phyloP scores from a whole-genome alignment of 2,888 invertebrate genomes.

The Sipha maydis region DNA sequence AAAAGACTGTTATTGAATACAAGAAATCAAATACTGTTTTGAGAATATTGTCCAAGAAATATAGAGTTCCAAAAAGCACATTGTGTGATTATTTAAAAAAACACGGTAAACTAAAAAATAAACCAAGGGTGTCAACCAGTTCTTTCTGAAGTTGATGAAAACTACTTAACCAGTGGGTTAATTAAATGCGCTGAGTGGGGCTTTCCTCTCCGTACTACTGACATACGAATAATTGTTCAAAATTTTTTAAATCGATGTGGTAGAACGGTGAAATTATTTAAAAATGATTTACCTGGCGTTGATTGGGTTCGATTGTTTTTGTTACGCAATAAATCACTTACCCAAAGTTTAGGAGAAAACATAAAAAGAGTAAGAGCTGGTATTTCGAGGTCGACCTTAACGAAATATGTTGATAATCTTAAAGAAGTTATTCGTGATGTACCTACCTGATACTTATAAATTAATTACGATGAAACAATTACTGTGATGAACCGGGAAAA shows the following conservation, averaged over 20 bases:
- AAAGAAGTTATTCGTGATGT: slow-evolving; percentile 11
- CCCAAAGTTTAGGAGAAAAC: slow-evolving; percentile 17
- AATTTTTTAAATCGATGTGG: slow-evolving; percentile 28
- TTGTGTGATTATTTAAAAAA: background rate
- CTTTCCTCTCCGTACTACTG: slow-evolving; percentile 3
- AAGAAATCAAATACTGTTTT: background rate
- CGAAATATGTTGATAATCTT: slow-evolving; percentile 22
- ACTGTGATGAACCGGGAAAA: slow-evolving; percentile 27
- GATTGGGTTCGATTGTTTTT: slow-evolving; percentile 40
- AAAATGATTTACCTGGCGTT: slow-evolving; percentile 30
- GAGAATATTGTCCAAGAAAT: background rate
- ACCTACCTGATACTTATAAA: slow-evolving; percentile 18
- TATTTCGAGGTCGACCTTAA: slow-evolving; percentile 3
- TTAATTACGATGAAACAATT: slow-evolving; percentile 44
- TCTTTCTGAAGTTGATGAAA: slow-evolving; percentile 21
- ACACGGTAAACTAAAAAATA: background rate
- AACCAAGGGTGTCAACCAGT: slow-evolving; percentile 27
- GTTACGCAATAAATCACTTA: background rate
- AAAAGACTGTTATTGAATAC: background rate
- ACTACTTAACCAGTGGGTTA: background rate
- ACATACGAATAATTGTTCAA: slow-evolving; percentile 24
- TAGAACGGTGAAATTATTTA: background rate
- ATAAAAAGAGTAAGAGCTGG: slow-evolving; percentile 18
- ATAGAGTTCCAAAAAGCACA: background rate
- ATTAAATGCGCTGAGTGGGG: slow-evolving; percentile 32